Evolutionary conservation across 2,888 invertebrate genomes (phyloP), one percentile per base, ranked within the genome.

Genomic region (Polyommatus icarus): DNA sequence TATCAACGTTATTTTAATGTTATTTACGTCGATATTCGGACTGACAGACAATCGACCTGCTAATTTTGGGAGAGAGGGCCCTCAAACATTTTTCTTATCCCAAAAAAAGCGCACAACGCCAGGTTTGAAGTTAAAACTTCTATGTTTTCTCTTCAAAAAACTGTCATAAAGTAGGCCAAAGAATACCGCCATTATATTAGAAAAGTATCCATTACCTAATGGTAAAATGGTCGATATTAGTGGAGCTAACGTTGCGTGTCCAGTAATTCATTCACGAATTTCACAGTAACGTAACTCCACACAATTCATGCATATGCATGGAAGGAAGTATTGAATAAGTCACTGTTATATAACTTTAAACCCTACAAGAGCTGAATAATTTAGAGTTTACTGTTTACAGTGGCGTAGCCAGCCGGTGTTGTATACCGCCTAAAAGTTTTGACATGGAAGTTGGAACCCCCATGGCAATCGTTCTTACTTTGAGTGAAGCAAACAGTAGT

Each of bases 261-360:
- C 67, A 29, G 32, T 67, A 67, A 67, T 67, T 29, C 67, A 67
- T 67, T 29, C 67, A 72, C 40, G 40, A 72, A 72, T 72, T 72
- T 72, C 72, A 72, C 72, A 40, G 36, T 20, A 40, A 72, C 20
- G 40, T 72, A 72, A 72, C 72, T 72, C 72, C 10, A 40, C 40
- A 40, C 72, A 40, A 40, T 67, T 29, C 67, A 67, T 40, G 40
- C 72, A 72, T 72, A 72, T 72, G 72, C 20, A 72, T 72, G 72
- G 40, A 72, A 72, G 72, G 72, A 72, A 72, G 40, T 72, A 40
- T 72, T 40, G 36, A 72, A 72, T 72, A 72, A 32, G 36, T 32
- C 18, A 20, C 67, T 67, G 67, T 72, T 72, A 40, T 40, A 40
- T 20, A 72, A 40, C 36, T 71, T 18, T 40, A 72, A 67, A 67